Percentiles rank a stretch among this genome's conserved stretches.
Evolutionary conservation across 2,888 invertebrate genomes (phyloP).

Genomic region (Mechanitis messenoides): DNA sequence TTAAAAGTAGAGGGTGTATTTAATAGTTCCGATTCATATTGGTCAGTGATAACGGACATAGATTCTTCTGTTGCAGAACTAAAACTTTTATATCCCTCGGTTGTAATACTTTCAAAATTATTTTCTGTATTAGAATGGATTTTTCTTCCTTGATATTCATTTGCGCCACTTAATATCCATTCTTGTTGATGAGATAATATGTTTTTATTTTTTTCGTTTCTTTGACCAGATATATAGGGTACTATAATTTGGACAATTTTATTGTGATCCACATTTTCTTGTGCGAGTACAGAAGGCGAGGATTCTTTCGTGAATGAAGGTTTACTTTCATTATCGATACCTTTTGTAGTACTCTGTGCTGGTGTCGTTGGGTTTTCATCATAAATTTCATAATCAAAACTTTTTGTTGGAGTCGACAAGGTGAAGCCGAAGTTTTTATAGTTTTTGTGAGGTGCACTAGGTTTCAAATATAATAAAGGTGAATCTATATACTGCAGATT

Average conservation of each 20-base stretch:
- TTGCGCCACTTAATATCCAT: conserved; percentile 46
- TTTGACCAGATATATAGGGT: conserved; percentile 80
- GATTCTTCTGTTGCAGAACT: conserved; percentile 51
- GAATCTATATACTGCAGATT: conserved; percentile 76
- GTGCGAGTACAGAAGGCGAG: conserved; percentile 35
- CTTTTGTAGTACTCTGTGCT: conserved; percentile 39
- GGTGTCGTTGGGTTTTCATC: conserved; percentile 57
- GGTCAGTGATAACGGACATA: conserved; percentile 50
- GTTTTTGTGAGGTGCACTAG: conserved; percentile 74
- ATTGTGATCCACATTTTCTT: conserved; percentile 63
- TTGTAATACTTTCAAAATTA: conserved; percentile 37
- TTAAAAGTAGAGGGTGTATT: conserved; percentile 56
- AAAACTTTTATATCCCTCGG: conserved; percentile 45
- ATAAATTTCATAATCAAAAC: conserved; percentile 64
- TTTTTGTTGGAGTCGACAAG: conserved; percentile 46
- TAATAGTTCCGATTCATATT: conserved; percentile 70
- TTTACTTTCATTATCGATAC: conserved; percentile 51
- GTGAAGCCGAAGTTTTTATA: conserved; percentile 61
- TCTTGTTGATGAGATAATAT: conserved; percentile 54
- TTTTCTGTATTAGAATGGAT: conserved; percentile 57
- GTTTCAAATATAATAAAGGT: conserved; percentile 74
- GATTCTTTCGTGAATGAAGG: conserved; percentile 46
- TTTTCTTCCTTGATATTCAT: conserved; percentile 68
- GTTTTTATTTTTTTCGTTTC: conserved; percentile 42
- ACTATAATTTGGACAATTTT: conserved; percentile 87